Conservation (phyloP, 2,888 invertebrate genomes). For the Drosophila picticornis region DNA sequence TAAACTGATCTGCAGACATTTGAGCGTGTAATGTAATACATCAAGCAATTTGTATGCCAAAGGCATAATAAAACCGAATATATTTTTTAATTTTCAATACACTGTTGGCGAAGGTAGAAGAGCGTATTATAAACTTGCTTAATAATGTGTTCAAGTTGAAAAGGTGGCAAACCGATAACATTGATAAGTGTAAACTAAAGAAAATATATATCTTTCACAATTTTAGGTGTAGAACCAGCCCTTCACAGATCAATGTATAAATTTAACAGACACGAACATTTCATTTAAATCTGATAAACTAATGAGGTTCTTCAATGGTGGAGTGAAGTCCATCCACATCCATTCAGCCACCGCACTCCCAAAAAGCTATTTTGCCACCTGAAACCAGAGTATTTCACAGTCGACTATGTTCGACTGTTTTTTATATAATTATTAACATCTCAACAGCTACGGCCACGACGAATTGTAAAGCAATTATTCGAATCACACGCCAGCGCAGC, state of each 20-base stretch:
- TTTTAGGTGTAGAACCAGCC: background rate
- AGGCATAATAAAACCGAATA: slow-evolving; percentile 45
- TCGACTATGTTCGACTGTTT: background rate
- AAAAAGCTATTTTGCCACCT: background rate
- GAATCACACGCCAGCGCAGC: slow-evolving; percentile 64
- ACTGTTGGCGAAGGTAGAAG: background rate
- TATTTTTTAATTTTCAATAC: slow-evolving; percentile 6
- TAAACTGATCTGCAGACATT: slow-evolving; percentile 27
- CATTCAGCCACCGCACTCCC: background rate
- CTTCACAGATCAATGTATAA: background rate
- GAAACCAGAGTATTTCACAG: background rate
- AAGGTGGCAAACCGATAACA: background rate
- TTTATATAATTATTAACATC: slow-evolving; percentile 33
- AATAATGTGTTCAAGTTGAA: background rate
- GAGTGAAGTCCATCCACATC: background rate
- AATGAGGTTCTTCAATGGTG: background rate
- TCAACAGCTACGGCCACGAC: slow-evolving; percentile 35
- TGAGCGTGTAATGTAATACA: slow-evolving; percentile 58
- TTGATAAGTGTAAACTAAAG: background rate
- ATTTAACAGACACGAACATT: background rate
- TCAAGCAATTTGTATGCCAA: slow-evolving; percentile 67
- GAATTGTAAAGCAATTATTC: slow-evolving; percentile 78
- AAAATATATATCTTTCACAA: background rate
- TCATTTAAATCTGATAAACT: background rate
- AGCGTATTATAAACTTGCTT: background rate